Evolutionary conservation across 2,797 vertebrate genomes (phyloP), one percentile per base, ranked within the genome.

Genomic region (Falco concolor): DNA sequence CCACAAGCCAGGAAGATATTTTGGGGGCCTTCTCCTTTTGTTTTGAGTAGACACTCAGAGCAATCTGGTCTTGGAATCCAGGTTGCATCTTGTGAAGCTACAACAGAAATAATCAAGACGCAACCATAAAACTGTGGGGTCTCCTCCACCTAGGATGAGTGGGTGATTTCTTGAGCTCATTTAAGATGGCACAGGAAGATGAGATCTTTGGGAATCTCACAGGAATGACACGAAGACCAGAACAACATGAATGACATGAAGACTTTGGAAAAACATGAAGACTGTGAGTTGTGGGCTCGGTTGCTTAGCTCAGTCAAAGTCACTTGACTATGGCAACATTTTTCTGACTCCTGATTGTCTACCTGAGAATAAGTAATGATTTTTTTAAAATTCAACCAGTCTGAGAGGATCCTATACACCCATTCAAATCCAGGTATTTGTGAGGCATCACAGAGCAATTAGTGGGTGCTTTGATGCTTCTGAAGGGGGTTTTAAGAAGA

Each of bases 401-500:
- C 53, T 42, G 50, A 94, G 50, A 49, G 30, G 9, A 47, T 79
- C 25, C 34, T n/a, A 16, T 60, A 11, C 40, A 72, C 32, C 50
- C 53, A 36, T n/a, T 61, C 17, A 90, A 68, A 79, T 44, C 25
- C 67, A 76, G 57, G 10, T 53, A 52, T 68, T 65, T 69, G 18
- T 56, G 57, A 84, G 61, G 50, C 57, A 75, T 36, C 23, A 45
- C 54, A 72, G 18, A 86, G 64, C 7, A 16, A 68, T 88, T 88
- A 94, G 79, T 77, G 72, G 57, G 61, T 72, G 34, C 79, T 96
- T 93, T 69, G 76, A 91, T 78, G 45, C 27, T 90, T 72, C 61
- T 75, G 42, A 81, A 86, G 75, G 61, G 53, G 2, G 2, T 87
- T 79, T 73, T n/a, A 68, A 77, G 63, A 82, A 50, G 65, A 72